Conservation (phyloP, 2,797 vertebrate genomes). For the Craterocephalus amniculus region DNA sequence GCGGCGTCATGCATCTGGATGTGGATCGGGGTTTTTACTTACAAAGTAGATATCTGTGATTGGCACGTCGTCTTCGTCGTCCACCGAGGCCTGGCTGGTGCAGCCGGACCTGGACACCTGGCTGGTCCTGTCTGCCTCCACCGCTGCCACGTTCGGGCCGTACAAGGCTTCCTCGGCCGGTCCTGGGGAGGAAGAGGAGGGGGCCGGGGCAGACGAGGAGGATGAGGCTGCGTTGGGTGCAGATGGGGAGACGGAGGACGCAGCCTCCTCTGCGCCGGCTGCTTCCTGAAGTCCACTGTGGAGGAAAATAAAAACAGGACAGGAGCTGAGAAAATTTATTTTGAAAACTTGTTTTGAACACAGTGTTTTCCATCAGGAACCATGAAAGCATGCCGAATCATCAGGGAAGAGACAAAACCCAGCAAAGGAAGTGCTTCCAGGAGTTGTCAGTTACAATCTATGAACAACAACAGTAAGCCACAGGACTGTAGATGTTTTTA, state of each 20-base stretch:
- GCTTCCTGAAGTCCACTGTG: constrained; percentile 72
- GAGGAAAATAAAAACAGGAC: neutral
- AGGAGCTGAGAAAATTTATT: neutral
- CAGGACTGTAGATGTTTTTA: no score
- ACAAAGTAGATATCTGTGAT: constrained; percentile 97
- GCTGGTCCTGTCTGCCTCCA: constrained; percentile 87
- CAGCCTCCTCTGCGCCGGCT: constrained; percentile 42
- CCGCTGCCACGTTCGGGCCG: constrained; percentile 73
- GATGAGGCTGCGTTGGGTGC: constrained; percentile 59
- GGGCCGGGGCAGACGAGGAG: constrained; percentile 58
- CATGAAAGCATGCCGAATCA: neutral
- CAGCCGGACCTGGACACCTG: constrained; percentile 92
- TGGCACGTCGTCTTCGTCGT: constrained; percentile 91
- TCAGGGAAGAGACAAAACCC: neutral
- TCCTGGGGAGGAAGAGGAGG: constrained; percentile 44
- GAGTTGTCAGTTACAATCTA: neutral
- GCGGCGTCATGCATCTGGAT: neutral
- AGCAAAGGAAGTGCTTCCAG: neutral
- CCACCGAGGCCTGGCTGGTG: constrained; percentile 92
- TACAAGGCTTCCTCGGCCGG: constrained; percentile 36
- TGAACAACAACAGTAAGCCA: neutral
- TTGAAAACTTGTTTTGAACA: neutral
- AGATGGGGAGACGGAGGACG: constrained; percentile 71
- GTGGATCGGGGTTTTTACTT: constrained; percentile 69
- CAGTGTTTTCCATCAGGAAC: neutral